Evolutionary conservation across 2,797 vertebrate species (phyloP).

Genomic region (Margarornis squamiger): DNA sequence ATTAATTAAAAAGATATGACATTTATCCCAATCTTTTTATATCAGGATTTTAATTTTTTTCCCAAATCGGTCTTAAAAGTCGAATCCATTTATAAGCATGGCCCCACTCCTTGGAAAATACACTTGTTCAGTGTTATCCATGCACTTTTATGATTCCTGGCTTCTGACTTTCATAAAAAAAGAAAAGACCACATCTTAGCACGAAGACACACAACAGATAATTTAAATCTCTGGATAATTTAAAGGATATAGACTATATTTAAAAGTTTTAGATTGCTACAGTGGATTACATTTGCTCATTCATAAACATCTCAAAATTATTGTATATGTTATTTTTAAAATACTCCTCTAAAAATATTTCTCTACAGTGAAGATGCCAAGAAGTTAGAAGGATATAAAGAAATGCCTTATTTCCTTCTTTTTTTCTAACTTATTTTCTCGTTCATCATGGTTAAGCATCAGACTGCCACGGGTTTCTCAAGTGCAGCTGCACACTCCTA

Average conservation of each 20-base stretch:
- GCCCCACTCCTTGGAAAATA: background rate
- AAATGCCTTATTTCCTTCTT: fast-evolving
- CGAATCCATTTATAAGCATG: background rate
- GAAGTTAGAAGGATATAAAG: background rate
- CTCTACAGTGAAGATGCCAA: background rate
- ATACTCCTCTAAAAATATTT: background rate
- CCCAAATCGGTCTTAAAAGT: background rate
- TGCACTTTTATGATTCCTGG: background rate
- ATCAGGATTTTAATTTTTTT: background rate
- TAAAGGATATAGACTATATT: background rate
- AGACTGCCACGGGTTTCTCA: background rate
- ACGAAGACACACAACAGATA: background rate
- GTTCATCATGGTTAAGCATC: background rate
- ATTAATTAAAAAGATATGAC: background rate
- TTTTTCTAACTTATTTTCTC: background rate
- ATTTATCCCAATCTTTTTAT: background rate
- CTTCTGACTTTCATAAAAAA: background rate
- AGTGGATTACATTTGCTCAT: background rate
- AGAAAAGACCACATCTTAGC: background rate
- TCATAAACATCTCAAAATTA: background rate
- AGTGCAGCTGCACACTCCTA: background rate
- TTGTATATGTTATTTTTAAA: background rate
- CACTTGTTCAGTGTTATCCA: background rate
- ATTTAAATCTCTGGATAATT: background rate
- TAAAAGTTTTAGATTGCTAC: background rate